phyloP scores from a whole-genome alignment of 2,113 vertebrate genomes.

The Rhizomys pruinosus region DNA sequence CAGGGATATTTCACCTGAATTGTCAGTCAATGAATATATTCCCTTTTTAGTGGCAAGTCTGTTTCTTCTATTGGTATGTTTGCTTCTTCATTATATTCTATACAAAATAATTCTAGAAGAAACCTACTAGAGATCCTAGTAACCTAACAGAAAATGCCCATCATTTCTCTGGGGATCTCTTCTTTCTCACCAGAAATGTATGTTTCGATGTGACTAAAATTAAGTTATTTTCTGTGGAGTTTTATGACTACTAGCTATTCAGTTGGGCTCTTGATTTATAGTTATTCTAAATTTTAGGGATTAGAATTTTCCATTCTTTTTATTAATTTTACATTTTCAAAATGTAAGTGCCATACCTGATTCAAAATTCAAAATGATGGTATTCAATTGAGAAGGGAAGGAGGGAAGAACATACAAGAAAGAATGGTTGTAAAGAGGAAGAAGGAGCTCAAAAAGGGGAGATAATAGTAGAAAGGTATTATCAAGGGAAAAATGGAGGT shows the following conservation, averaged over 20 bases:
- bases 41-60: neutral
- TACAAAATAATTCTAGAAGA: neutral
- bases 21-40: too few species aligned
- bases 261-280: neutral
- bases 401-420: too few species aligned
- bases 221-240: neutral
- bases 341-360: neutral
- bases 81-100: neutral
- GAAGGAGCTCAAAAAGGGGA: too few species aligned
- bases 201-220: neutral
- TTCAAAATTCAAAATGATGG: neutral
- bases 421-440: too few species aligned
- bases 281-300: neutral
- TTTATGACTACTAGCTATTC: neutral
- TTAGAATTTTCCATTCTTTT: neutral
- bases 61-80: neutral
- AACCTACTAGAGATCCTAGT: neutral
- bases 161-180: neutral
- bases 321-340: constrained; percentile 16
- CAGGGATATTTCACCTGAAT: too few species aligned
- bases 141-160: neutral
- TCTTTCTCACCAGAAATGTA: neutral
- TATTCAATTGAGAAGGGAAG: too few species aligned
- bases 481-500: too few species aligned
- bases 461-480: too few species aligned